Evolutionary conservation across 1,140 invertebrate species (phyloP).

Genomic region (Scaptomyza graminum): DNA sequence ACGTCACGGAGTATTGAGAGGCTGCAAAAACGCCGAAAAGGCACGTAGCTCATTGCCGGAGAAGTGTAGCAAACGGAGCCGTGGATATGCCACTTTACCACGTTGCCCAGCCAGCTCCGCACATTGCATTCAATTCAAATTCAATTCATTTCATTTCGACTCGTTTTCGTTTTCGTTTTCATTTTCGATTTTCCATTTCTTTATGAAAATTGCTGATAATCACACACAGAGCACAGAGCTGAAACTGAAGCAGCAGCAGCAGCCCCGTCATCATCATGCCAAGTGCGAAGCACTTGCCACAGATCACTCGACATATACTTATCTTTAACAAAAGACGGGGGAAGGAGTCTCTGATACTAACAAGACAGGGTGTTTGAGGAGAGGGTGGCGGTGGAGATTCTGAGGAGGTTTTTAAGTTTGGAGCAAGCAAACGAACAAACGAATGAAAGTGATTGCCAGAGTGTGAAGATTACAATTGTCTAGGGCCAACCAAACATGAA

Average conservation of each 20-base stretch:
- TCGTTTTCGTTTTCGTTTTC: slow-evolving; percentile 36
- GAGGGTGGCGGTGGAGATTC: background rate
- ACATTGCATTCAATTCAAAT: slow-evolving; percentile 75
- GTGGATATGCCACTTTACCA: slow-evolving; percentile 70
- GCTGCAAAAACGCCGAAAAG: slow-evolving; percentile 77
- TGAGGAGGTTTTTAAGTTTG: background rate
- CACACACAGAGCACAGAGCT: slow-evolving; percentile 35
- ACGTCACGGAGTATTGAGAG: slow-evolving; percentile 45
- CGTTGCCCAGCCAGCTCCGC: slow-evolving; percentile 61
- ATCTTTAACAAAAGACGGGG: slow-evolving; percentile 16
- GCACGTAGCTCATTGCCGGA: slow-evolving; percentile 76
- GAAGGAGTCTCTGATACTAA: background rate
- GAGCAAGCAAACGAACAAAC: background rate
- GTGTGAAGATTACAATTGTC: slow-evolving; percentile 33
- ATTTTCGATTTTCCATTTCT: slow-evolving; percentile 73
- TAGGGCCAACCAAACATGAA: background rate
- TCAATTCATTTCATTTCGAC: slow-evolving; percentile 36
- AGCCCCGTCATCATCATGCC: slow-evolving; percentile 31
- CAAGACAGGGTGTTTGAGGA: background rate
- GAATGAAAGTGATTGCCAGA: slow-evolving; percentile 21
- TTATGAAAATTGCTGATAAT: slow-evolving; percentile 80
- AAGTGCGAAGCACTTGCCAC: slow-evolving; percentile 62
- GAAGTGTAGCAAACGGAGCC: slow-evolving; percentile 50
- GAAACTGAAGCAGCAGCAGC: background rate
- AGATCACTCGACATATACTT: slow-evolving; percentile 60